Percentiles rank a stretch among this genome's conserved stretches.
Evolutionary conservation across 1,140 invertebrate species (phyloP).

Genomic region (Drosophila mauritiana): DNA sequence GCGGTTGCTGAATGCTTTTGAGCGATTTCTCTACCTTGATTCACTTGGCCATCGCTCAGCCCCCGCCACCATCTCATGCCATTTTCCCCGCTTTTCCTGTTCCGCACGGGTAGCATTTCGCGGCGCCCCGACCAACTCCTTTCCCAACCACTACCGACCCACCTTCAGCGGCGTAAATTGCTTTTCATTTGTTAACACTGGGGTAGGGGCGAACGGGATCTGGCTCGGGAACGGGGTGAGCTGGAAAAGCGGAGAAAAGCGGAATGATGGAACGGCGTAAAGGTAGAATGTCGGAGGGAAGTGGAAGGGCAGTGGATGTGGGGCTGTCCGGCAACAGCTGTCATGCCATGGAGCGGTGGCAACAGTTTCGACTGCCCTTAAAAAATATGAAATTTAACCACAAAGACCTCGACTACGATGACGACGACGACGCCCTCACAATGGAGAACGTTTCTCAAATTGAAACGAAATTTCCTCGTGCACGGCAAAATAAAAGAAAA

Average conservation of each 20-base stretch:
- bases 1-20: conserved; percentile 54
- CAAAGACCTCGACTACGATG: conserved; percentile 17
- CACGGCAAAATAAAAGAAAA: conserved; percentile 54
- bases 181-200: conserved; percentile 66
- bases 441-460: conserved; percentile 72
- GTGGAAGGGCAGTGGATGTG: not conserved
- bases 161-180: conserved; percentile 65
- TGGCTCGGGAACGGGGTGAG: not conserved
- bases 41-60: conserved; percentile 31
- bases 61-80: not conserved
- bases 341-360: conserved; percentile 47
- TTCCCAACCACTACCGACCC: not conserved
- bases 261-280: not conserved
- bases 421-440: conserved; percentile 12
- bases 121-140: not conserved
- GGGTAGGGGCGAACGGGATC: conserved; percentile 2
- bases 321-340: conserved; percentile 64
- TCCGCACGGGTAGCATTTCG: conserved; percentile 3
- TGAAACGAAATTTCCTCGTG: conserved; percentile 65
- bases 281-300: not conserved
- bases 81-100: not conserved
- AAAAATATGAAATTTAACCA: conserved; percentile 63
- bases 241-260: not conserved
- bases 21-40: conserved; percentile 59
- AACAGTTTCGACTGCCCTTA: conserved; percentile 47